Conservation (phyloP, 2,797 vertebrate species). For the Presbytis comata region DNA sequence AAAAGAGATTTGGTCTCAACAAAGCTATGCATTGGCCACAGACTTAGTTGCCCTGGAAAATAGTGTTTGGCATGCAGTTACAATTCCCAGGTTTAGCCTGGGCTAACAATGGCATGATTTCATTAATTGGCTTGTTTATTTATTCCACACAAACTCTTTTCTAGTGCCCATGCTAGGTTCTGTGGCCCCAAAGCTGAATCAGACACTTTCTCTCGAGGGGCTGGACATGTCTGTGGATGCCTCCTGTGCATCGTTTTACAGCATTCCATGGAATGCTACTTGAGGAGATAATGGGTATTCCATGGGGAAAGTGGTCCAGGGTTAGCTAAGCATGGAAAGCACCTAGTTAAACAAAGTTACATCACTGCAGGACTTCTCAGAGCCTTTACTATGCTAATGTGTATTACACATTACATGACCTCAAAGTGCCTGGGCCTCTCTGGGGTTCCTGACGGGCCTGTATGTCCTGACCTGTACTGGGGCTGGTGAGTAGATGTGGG, state of each 20-base stretch:
- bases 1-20: conserved; percentile 1
- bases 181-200: neutral
- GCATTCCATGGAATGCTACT: neutral
- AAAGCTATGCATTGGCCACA: neutral
- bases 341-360: neutral
- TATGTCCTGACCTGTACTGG: neutral
- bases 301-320: neutral
- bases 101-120: neutral
- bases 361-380: neutral
- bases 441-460: neutral
- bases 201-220: neutral
- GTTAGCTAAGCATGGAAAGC: neutral
- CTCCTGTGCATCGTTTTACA: neutral
- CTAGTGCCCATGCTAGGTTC: neutral
- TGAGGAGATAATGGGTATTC: rapidly evolving
- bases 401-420: neutral
- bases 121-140: neutral
- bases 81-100: neutral
- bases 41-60: neutral
- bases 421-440: neutral
- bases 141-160: neutral
- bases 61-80: neutral
- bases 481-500: neutral
- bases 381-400: neutral
- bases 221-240: neutral